Percentiles rank a stretch among this genome's conserved stretches.
Conservation (phyloP, 2,888 invertebrate genomes). For the Ceratothoa steindachneri region DNA sequence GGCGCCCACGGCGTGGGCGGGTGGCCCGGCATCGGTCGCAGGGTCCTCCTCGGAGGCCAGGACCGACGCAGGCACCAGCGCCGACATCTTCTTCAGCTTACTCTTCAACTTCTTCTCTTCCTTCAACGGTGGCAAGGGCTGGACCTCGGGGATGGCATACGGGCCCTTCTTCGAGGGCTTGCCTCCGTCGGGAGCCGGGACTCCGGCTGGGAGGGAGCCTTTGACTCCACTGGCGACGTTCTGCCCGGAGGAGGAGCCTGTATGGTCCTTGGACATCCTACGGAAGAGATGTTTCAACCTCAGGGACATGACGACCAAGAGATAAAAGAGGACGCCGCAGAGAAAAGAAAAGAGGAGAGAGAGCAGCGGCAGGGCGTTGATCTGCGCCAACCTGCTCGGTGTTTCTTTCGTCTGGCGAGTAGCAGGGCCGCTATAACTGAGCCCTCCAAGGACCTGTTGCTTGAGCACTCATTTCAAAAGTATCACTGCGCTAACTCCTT, state of each 20-base stretch:
- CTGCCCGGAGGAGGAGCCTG: slow-evolving; percentile 18
- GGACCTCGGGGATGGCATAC: slow-evolving; percentile 23
- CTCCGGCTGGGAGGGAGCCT: slow-evolving; percentile 1
- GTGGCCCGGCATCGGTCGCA: neutral
- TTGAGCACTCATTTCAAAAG: too few relatives aligned
- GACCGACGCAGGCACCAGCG: neutral
- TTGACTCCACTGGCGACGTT: neutral
- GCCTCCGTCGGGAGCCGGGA: neutral
- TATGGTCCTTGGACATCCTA: slow-evolving; percentile 48
- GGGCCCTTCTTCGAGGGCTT: neutral
- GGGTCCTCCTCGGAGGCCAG: neutral
- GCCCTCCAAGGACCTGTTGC: too few relatives aligned
- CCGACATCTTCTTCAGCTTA: slow-evolving; percentile 19
- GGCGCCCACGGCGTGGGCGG: neutral
- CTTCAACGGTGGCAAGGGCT: slow-evolving; percentile 29
- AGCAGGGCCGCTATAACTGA: too few relatives aligned
- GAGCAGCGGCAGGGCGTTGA: too few relatives aligned
- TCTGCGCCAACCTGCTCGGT: too few relatives aligned
- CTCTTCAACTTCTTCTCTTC: slow-evolving; percentile 27
- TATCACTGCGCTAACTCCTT: too few relatives aligned
- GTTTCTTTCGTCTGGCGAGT: too few relatives aligned
- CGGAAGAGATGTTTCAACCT: slow-evolving; percentile 45
- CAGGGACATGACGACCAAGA: slow-evolving; percentile 39
- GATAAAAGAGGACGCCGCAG: too few relatives aligned
- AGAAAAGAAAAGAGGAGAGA: too few relatives aligned